Conservation (phyloP, 64 coral and sea anemone species). For the Platygyra sinensis region DNA sequence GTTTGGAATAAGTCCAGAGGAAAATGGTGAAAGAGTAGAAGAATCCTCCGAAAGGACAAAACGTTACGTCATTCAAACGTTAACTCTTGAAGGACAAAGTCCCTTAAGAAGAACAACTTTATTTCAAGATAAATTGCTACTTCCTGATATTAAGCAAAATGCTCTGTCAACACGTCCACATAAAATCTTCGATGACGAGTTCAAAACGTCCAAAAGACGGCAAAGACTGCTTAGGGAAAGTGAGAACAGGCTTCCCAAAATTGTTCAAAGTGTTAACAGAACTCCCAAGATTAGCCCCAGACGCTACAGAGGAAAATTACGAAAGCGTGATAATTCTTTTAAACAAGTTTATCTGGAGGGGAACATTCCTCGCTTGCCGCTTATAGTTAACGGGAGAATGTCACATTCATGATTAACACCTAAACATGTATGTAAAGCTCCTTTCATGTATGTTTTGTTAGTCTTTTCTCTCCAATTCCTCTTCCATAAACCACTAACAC, state of each 20-base stretch:
- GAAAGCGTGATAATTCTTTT: conserved; percentile 18
- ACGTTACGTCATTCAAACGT: conserved; percentile 12
- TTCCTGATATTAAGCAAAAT: conserved; percentile 12
- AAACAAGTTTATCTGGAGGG: not conserved
- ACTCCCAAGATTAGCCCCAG: not conserved
- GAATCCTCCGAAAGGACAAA: not conserved
- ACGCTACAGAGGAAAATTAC: conserved; percentile 1
- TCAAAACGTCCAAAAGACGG: not conserved
- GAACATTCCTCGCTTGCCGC: conserved; percentile 5
- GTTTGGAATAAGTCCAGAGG: not conserved
- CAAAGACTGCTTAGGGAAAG: not conserved
- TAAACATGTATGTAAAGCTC: not conserved
- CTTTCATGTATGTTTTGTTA: not conserved
- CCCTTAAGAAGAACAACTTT: not conserved
- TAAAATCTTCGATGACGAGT: not conserved
- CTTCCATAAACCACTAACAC: too few species aligned
- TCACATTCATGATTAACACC: not conserved
- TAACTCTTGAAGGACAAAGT: not conserved
- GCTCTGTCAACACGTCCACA: not conserved
- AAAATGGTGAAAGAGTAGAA: not conserved
- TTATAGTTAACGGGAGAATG: conserved; percentile 17
- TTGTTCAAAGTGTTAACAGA: not conserved
- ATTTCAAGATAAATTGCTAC: conserved; percentile 11
- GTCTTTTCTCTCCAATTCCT: not conserved
- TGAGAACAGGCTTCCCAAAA: conserved; percentile 8